phyloP scores from a whole-genome alignment of 1,140 invertebrate genomes.

The Drosophila quadrilineata region DNA sequence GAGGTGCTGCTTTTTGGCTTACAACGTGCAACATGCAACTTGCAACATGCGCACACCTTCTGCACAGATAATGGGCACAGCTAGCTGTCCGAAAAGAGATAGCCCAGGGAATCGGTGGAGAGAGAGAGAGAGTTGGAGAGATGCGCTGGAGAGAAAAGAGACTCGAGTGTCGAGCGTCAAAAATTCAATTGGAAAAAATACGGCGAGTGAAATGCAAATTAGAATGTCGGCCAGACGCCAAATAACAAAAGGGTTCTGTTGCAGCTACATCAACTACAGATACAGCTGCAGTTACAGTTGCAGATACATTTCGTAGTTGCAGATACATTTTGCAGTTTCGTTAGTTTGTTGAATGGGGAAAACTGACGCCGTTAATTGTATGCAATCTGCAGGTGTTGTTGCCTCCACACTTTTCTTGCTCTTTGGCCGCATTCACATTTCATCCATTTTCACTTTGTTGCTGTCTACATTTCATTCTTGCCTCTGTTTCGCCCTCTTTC shows the following conservation, averaged over 20 bases:
- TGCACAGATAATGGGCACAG: slow-evolving; percentile 34
- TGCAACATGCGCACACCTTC: slow-evolving; percentile 37
- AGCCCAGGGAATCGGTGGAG: too few species aligned
- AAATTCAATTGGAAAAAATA: slow-evolving; percentile 63
- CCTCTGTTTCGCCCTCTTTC: background rate
- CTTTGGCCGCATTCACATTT: slow-evolving; percentile 9
- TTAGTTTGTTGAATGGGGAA: too few species aligned
- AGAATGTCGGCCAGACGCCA: slow-evolving; percentile 41
- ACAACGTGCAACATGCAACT: slow-evolving; percentile 61
- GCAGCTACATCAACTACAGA: slow-evolving; percentile 7
- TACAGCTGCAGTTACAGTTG: slow-evolving; percentile 1
- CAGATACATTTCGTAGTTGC: slow-evolving; percentile 5
- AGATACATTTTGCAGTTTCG: background rate
- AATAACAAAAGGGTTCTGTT: slow-evolving; percentile 7
- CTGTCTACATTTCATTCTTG: background rate
- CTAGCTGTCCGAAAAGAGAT: slow-evolving; percentile 34
- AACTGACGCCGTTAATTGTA: slow-evolving; percentile 58
- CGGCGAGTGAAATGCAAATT: slow-evolving; percentile 66
- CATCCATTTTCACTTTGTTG: background rate
- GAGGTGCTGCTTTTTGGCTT: slow-evolving; percentile 32
- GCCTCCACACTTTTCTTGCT: slow-evolving; percentile 1
- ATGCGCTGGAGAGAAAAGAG: too few species aligned
- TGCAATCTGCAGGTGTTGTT: slow-evolving; percentile 69
- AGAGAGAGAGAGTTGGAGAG: too few species aligned
- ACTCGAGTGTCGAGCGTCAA: slow-evolving; percentile 52